These are phyloP conservation scores for Scalopus aquaticus DNA, from an alignment of 2,113 vertebrate genomes.

Conservation along the genomic window DNA sequence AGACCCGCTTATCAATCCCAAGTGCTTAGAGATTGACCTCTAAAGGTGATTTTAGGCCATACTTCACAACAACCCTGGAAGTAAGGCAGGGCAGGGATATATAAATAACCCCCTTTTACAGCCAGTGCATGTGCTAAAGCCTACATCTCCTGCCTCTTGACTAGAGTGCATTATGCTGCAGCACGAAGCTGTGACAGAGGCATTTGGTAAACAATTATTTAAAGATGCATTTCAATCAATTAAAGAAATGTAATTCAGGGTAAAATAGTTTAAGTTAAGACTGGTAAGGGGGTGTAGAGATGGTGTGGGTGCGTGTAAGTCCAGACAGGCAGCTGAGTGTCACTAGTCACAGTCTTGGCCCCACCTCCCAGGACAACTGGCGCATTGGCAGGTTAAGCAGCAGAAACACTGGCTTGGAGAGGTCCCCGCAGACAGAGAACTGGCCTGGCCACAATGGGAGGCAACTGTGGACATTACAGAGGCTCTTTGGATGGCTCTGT, in stretches of 20 bases:
- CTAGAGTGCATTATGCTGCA: neutral
- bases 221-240: neutral
- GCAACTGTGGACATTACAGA: neutral
- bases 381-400: neutral
- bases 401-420: neutral
- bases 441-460: neutral
- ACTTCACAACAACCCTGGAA: neutral
- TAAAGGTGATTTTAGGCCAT: neutral
- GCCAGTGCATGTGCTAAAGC: too few relatives aligned
- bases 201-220: neutral
- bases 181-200: neutral
- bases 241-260: neutral
- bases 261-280: neutral
- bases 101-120: too few relatives aligned
- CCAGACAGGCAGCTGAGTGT: neutral
- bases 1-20: too few relatives aligned
- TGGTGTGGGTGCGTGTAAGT: neutral
- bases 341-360: neutral
- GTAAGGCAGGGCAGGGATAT: neutral
- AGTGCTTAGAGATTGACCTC: neutral
- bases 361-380: neutral
- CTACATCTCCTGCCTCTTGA: neutral
- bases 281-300: neutral
- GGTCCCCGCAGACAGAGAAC: neutral
- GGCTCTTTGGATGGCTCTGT: neutral